Base-by-base conservation (phyloP, 2,888 invertebrate species). In the Alloscopus bannaensis region DNA sequence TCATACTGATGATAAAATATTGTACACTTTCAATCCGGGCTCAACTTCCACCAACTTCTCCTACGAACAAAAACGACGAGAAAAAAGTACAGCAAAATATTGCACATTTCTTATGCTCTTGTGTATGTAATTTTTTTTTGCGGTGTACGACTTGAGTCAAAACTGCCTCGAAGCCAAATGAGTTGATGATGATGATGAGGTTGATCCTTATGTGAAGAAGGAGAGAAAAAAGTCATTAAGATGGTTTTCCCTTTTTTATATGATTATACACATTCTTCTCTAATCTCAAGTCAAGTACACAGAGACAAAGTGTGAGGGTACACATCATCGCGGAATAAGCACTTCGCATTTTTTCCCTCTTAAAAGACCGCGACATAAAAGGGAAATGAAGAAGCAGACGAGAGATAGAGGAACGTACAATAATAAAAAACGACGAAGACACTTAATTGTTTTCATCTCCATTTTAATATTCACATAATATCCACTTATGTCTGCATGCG, bases 241-340 rank as follows among this genome's bases (percentile, higher is more conserved):
- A n/a, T 62, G 60, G 24, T n/a, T 52, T 62, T 62, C 6, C 11
- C 24, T 40, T 62, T 60, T 42, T 62, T 40, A 36, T 11, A 18
- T 11, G 13, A n/a, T 47, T 47, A 13, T 52, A 22, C 52, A 4
- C 24, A 59, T 59, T 29, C 47, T n/a, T 24, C 28, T 18, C 42
- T 77, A 69, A 69, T 77, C 77, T 62, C 52, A 52, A 64, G 62
- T 77, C 77, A 77, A 77, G 77, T 77, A 76, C 73, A 45, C 62
- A 26, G 52, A 57, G 47, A 50, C 50, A 24, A 2, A 36, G 22
- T 22, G 24, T 24, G n/a, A n/a, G n/a, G n/a, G n/a, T n/a, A n/a
- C n/a, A n/a, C n/a, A n/a, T 52, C 52, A 52, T 8, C 24, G 8
- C 36, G 6, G 36, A n/a, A n/a, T n/a, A n/a, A 36, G 36, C 52